These are phyloP conservation scores for Pemphigus obesinymphae DNA, from an alignment of 1,140 invertebrate genomes.

Conservation along the genomic window DNA sequence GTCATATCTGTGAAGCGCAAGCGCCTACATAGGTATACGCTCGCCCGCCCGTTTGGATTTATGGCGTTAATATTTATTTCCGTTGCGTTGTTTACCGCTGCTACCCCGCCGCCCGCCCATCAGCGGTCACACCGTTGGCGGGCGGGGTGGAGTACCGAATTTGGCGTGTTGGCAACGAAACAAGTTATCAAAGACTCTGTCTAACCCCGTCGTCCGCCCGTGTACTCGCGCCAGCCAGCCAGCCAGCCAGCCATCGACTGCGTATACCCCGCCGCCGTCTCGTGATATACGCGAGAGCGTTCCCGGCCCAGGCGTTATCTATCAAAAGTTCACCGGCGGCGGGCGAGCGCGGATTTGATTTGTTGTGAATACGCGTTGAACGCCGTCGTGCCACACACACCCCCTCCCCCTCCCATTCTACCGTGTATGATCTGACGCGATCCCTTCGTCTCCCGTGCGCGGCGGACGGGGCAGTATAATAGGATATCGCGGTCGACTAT, in stretches of 20 bases:
- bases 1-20: neutral
- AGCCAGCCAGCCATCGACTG: no score
- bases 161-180: slow-evolving; percentile 38
- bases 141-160: neutral
- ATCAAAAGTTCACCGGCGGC: slow-evolving; percentile 29
- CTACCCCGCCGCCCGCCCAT: neutral
- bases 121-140: no score
- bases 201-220: neutral
- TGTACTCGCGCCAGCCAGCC: no score
- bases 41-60: slow-evolving; percentile 21
- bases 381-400: no score
- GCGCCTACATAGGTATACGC: neutral
- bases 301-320: slow-evolving; percentile 16
- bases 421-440: no score
- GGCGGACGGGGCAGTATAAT: no score
- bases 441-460: no score
- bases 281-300: neutral
- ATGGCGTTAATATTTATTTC: slow-evolving; percentile 41
- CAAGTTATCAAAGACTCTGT: slow-evolving; percentile 31
- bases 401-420: no score
- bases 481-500: neutral
- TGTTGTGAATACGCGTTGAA: neutral
- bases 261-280: rapidly evolving
- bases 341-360: slow-evolving; percentile 4
- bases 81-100: slow-evolving; percentile 31